These are phyloP conservation scores for Morinoia aosen DNA, from an alignment of 2,888 invertebrate species.

Conservation along the genomic window DNA sequence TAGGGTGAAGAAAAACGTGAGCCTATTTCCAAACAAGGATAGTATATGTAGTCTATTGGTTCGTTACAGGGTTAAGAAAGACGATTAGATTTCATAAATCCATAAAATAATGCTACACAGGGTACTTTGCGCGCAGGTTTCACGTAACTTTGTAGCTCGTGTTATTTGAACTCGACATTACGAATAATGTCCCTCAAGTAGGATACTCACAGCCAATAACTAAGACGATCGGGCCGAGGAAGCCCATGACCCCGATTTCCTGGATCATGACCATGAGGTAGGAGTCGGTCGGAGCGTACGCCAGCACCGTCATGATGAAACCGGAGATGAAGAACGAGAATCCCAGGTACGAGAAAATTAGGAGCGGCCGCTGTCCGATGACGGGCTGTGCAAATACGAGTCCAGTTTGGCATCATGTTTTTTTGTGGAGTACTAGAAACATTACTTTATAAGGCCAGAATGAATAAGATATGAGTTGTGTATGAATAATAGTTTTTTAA, in stretches of 20 bases:
- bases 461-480: neutral
- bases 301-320: slow-evolving; percentile 67
- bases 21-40: too few species aligned
- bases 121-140: neutral
- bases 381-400: slow-evolving; percentile 47
- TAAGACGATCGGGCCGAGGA: slow-evolving; percentile 67
- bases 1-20: too few species aligned
- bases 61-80: too few species aligned
- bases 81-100: too few species aligned
- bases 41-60: too few species aligned
- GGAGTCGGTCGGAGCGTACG: slow-evolving; percentile 67
- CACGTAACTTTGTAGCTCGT: neutral
- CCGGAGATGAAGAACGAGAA: slow-evolving; percentile 67
- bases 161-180: neutral
- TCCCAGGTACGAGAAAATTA: slow-evolving; percentile 67
- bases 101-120: too few species aligned
- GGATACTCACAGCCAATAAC: slow-evolving; percentile 65
- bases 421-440: neutral
- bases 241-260: slow-evolving; percentile 64
- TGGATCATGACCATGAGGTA: slow-evolving; percentile 68
- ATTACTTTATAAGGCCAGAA: neutral
- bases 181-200: neutral
- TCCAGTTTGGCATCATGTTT: neutral
- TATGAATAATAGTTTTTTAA: neutral
- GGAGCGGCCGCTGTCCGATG: slow-evolving; percentile 66